Evolutionary conservation across 1,140 invertebrate species (phyloP).

Genomic region (Pseudobourletiella spinata): DNA sequence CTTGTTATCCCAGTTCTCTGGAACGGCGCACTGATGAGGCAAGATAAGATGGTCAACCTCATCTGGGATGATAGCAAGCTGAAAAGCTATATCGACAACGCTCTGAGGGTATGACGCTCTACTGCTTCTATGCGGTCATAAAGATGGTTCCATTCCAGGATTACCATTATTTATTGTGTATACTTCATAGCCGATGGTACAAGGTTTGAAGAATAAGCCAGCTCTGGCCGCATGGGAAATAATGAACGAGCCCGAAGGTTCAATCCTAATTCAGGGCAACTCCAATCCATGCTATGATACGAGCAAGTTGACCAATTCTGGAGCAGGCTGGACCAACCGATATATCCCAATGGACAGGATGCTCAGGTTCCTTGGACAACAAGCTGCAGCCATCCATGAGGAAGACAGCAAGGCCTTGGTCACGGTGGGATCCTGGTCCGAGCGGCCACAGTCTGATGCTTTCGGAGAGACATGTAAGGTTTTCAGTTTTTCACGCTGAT

Average conservation of each 20-base stretch:
- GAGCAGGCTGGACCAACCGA: constrained; percentile 40
- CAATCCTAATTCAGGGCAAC: constrained; percentile 36
- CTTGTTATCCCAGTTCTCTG: constrained; percentile 42
- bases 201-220: constrained; percentile 39
- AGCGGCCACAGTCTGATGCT: constrained; percentile 39
- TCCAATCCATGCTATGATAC: constrained; percentile 42
- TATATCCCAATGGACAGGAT: constrained; percentile 30
- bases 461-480: constrained; percentile 37
- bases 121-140: background rate
- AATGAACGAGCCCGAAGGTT: constrained; percentile 44
- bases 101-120: constrained; percentile 37
- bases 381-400: constrained; percentile 41
- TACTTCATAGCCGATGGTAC: constrained; percentile 36
- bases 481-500: no score
- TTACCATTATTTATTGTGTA: constrained; percentile 6
- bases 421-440: constrained; percentile 41
- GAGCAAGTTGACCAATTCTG: constrained; percentile 30
- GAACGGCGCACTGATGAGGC: constrained; percentile 42
- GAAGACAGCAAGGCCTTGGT: constrained; percentile 41
- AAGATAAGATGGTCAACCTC: constrained; percentile 39
- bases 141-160: background rate
- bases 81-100: constrained; percentile 42
- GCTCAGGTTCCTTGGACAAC: constrained; percentile 41
- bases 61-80: constrained; percentile 42
- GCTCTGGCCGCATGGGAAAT: constrained; percentile 43